A percentile compares a stretch with the other conserved stretches of the same genome.
Evolutionary conservation across 2,797 vertebrate genomes (phyloP).

Genomic region (Paguma larvata): DNA sequence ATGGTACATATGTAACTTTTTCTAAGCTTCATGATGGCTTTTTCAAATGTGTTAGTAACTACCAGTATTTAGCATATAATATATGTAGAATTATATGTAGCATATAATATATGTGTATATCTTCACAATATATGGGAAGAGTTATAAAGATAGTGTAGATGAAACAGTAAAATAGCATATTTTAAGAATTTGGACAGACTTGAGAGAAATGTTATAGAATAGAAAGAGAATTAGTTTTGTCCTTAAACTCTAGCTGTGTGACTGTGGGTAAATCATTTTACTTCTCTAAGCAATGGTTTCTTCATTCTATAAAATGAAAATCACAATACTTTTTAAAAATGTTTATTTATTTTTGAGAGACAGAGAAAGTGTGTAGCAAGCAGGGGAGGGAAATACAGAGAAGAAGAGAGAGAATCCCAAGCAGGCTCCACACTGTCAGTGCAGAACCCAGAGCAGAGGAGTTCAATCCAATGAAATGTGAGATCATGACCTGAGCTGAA

Average conservation of each 20-base stretch:
- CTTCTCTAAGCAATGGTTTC: not conserved
- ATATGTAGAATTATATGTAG: not conserved
- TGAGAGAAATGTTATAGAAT: not conserved
- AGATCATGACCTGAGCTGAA: too few species aligned
- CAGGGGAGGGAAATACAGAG: too few species aligned
- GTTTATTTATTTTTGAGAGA: too few species aligned
- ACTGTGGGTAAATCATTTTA: not conserved
- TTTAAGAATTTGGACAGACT: not conserved
- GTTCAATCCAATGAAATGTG: too few species aligned
- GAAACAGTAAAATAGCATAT: not conserved
- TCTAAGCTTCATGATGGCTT: not conserved
- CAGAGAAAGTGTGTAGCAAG: too few species aligned
- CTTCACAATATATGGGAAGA: not conserved
- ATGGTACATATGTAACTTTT: not conserved
- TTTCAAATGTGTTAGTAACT: not conserved
- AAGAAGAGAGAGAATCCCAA: too few species aligned
- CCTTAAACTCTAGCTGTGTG: not conserved
- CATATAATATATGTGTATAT: not conserved
- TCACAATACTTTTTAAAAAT: not conserved
- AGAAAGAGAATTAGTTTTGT: not conserved
- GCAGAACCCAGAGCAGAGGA: too few species aligned
- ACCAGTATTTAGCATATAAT: not conserved
- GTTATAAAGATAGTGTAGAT: not conserved
- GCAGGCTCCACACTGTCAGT: too few species aligned
- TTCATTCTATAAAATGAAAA: not conserved